A percentile compares a stretch with the other conserved stretches of the same genome.
Conservation (phyloP, 2,797 vertebrate species). For the Cossypha polioptera region DNA sequence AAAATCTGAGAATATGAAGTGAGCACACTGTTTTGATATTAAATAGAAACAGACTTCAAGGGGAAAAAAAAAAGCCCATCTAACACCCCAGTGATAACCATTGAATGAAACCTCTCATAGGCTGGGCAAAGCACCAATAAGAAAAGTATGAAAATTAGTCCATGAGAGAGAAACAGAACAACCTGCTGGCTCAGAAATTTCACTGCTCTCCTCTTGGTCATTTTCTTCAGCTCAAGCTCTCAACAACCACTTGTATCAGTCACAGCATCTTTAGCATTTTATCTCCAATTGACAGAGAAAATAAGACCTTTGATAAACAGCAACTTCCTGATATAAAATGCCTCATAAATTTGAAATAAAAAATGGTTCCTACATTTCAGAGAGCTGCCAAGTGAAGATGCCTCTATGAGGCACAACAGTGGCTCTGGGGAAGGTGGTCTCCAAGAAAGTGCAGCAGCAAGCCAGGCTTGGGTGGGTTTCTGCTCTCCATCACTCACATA, state of each 20-base stretch:
- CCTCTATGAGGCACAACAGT: neutral
- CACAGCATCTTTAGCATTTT: neutral
- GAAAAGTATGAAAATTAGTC: neutral
- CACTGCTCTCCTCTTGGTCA: neutral
- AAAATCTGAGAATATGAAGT: neutral
- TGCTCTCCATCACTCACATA: neutral
- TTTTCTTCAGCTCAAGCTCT: neutral
- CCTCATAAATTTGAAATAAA: slow-evolving; percentile 7
- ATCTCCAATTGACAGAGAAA: neutral
- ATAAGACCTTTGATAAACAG: neutral
- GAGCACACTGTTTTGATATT: neutral
- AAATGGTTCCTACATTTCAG: neutral
- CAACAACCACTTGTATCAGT: neutral
- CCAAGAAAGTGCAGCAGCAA: neutral
- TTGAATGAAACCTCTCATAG: neutral
- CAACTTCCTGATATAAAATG: slow-evolving; percentile 1
- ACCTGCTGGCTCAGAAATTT: neutral
- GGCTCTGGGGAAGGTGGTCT: neutral
- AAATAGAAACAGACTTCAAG: neutral
- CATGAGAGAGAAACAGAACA: neutral
- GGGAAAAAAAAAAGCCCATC: neutral
- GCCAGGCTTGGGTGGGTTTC: neutral
- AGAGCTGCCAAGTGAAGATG: neutral
- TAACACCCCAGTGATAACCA: neutral
- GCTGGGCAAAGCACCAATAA: neutral